Percentiles rank a stretch among this genome's conserved stretches.
Conservation (phyloP, 2,113 vertebrate species). For the Callorhinus ursinus region DNA sequence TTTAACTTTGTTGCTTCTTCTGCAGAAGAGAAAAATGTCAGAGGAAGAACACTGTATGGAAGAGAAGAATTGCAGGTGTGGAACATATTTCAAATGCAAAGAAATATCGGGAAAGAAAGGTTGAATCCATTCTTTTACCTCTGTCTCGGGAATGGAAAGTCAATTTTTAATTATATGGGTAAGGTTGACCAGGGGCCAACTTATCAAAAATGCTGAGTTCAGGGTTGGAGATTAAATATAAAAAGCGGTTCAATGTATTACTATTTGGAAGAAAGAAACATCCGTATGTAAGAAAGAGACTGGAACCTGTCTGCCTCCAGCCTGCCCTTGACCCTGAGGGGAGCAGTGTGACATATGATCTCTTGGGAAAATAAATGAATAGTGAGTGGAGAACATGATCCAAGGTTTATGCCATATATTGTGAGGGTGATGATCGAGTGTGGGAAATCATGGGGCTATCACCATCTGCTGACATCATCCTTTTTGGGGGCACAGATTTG, state of each 20-base stretch:
- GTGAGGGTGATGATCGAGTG: not conserved
- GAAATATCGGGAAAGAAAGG: not conserved
- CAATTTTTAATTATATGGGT: conserved; percentile 72
- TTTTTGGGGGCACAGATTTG: not conserved
- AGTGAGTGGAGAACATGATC: not conserved
- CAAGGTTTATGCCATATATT: not conserved
- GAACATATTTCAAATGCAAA: conserved; percentile 36
- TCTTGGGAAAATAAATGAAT: not conserved
- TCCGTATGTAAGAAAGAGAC: not conserved
- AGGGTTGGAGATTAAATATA: conserved; percentile 47
- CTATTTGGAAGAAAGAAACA: not conserved
- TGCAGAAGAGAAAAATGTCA: not conserved
- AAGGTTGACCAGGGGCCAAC: conserved; percentile 22
- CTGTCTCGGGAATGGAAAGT: conserved; percentile 66
- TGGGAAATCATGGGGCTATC: not conserved
- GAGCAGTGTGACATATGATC: not conserved
- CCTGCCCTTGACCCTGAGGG: conserved; percentile 17
- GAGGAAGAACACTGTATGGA: not conserved
- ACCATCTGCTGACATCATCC: not conserved
- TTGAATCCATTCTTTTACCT: conserved; percentile 49
- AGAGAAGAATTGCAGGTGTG: not conserved
- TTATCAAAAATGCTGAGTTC: conserved; percentile 64
- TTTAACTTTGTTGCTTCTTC: not conserved
- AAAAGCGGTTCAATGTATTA: conserved; percentile 42
- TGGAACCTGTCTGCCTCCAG: not conserved